A percentile compares a stretch with the other conserved stretches of the same genome.
These are phyloP conservation scores for Diplosoma virens DNA, from an alignment of 23 tunicate species.

Conservation along the genomic window DNA sequence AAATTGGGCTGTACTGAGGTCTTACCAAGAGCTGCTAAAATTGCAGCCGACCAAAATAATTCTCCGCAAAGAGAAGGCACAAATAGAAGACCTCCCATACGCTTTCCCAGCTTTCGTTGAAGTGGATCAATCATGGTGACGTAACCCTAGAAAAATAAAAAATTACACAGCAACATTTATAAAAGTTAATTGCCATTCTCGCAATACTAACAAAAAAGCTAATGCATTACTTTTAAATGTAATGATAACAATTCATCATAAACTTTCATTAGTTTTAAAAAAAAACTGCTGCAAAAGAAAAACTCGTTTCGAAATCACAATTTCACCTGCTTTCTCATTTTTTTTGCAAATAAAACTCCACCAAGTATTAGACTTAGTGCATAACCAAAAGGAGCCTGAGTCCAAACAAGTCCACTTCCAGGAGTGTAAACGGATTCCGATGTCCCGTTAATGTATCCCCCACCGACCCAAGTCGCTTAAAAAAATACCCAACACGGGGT, in stretches of 20 bases:
- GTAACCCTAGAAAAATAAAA: conserved; percentile 35
- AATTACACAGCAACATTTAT: too few relatives aligned
- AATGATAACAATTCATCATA: too few relatives aligned
- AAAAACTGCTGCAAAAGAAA: too few relatives aligned
- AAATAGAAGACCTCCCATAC: conserved; percentile 65
- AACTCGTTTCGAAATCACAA: too few relatives aligned
- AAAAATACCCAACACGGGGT: background rate
- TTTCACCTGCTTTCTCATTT: conserved; percentile 66
- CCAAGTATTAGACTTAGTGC: conserved; percentile 52
- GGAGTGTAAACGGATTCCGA: conserved; percentile 73
- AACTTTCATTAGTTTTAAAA: too few relatives aligned
- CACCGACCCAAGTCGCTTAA: conserved; percentile 95
- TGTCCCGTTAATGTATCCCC: conserved; percentile 87
- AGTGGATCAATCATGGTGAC: conserved; percentile 85
- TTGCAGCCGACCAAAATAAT: conserved; percentile 68
- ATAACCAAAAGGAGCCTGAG: conserved; percentile 82
- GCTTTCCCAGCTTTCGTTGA: conserved; percentile 56
- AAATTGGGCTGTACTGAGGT: background rate
- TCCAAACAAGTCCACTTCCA: conserved; percentile 69
- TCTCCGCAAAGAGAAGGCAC: conserved; percentile 76
- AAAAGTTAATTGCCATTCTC: too few relatives aligned
- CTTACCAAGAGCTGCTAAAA: conserved; percentile 66
- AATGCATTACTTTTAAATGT: too few relatives aligned
- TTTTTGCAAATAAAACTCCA: conserved; percentile 78
- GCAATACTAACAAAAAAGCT: too few relatives aligned